phyloP scores from a whole-genome alignment of 2,888 invertebrate genomes.

The Gari tellinella region DNA sequence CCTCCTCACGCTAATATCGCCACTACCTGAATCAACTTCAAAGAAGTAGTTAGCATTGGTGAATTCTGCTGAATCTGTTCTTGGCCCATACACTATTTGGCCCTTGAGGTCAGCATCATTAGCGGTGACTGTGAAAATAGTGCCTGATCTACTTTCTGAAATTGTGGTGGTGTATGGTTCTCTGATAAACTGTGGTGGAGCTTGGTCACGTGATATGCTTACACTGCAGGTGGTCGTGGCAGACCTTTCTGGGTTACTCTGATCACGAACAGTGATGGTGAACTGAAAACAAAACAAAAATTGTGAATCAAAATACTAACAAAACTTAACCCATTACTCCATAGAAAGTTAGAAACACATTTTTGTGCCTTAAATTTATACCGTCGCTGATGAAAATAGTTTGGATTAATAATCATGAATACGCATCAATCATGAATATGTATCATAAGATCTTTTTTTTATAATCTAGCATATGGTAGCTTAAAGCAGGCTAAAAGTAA shows the following conservation, averaged over 20 bases:
- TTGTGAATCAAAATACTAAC: too few relatives aligned
- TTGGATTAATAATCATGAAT: too few relatives aligned
- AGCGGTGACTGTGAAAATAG: slow-evolving; percentile 67
- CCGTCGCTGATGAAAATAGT: too few relatives aligned
- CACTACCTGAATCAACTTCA: slow-evolving; percentile 60
- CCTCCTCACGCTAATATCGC: slow-evolving; percentile 71
- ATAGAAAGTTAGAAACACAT: too few relatives aligned
- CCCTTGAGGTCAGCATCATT: slow-evolving; percentile 68
- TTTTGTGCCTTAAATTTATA: too few relatives aligned
- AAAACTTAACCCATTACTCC: too few relatives aligned
- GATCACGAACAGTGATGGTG: slow-evolving; percentile 63
- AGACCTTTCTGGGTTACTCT: slow-evolving; percentile 66
- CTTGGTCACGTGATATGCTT: slow-evolving; percentile 56
- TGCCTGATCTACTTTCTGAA: slow-evolving; percentile 53
- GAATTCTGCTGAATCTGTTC: slow-evolving; percentile 69
- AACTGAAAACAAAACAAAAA: slow-evolving; percentile 54
- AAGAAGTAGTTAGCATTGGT: slow-evolving; percentile 79
- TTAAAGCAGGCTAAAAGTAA: too few relatives aligned
- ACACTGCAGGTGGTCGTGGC: slow-evolving; percentile 57
- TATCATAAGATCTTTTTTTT: too few relatives aligned
- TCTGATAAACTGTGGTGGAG: slow-evolving; percentile 62
- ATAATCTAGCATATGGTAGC: too few relatives aligned
- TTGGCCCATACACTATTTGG: slow-evolving; percentile 58
- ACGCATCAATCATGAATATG: too few relatives aligned
- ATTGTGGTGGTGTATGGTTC: slow-evolving; percentile 61